Percentiles rank a stretch among this genome's conserved stretches.
Conservation (phyloP, 1,140 invertebrate genomes). For the Saccostrea glomerata region DNA sequence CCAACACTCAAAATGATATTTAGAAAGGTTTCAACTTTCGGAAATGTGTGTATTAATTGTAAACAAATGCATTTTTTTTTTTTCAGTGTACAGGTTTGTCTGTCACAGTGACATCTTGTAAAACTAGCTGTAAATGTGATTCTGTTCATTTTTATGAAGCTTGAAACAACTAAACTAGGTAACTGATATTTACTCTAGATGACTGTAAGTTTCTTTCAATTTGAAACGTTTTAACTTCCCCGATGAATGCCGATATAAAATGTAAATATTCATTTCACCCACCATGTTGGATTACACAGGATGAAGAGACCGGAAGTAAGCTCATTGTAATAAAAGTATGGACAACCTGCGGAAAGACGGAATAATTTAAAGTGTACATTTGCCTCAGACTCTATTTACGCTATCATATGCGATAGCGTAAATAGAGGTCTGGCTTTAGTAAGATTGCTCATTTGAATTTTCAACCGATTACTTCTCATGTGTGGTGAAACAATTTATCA, state of each 20-base stretch:
- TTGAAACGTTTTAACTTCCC: neutral
- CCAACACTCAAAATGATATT: too few species aligned
- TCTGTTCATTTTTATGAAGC: neutral
- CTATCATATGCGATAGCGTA: too few species aligned
- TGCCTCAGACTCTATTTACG: too few species aligned
- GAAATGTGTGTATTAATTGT: too few species aligned
- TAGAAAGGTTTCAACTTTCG: too few species aligned
- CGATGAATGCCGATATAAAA: neutral
- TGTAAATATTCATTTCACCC: conserved; percentile 17
- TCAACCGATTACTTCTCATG: too few species aligned
- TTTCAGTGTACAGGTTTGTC: too few species aligned
- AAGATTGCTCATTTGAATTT: too few species aligned
- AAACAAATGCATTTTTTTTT: too few species aligned
- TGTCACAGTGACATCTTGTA: too few species aligned
- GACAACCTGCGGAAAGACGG: conserved; percentile 12
- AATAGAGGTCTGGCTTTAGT: too few species aligned
- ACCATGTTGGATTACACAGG: conserved; percentile 37
- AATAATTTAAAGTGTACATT: neutral
- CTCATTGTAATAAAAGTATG: neutral
- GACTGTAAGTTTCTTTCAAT: neutral
- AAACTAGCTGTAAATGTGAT: neutral
- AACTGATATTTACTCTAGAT: neutral
- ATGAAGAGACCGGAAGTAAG: conserved; percentile 1
- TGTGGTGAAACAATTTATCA: too few species aligned
- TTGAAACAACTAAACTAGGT: neutral